Evolutionary conservation across 2,113 vertebrate genomes (phyloP).

Genomic region (Coracopsis vasa): DNA sequence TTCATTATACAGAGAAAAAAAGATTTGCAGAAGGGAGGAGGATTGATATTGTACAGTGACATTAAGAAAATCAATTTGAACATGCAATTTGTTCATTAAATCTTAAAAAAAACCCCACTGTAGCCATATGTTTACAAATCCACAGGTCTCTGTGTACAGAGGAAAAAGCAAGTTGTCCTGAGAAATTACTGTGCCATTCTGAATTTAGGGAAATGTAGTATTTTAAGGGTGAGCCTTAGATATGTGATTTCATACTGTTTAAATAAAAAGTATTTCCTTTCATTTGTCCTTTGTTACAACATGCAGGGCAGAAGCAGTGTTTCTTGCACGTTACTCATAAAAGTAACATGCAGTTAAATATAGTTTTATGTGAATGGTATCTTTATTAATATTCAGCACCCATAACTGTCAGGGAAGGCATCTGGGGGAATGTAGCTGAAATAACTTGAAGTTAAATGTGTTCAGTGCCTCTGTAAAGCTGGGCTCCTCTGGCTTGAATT

Average conservation of each 20-base stretch:
- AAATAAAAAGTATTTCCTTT: background rate
- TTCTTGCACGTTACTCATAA: background rate
- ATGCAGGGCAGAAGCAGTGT: background rate
- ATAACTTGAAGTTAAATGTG: background rate
- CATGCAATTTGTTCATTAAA: background rate
- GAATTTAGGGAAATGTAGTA: background rate
- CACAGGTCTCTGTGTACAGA: background rate
- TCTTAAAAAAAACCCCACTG: background rate
- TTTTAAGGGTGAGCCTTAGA: background rate
- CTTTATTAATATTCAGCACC: background rate
- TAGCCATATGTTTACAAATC: background rate
- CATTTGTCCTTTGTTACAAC: background rate
- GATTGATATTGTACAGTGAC: background rate
- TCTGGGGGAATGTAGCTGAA: background rate
- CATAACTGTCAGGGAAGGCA: fast-evolving
- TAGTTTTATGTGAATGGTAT: background rate
- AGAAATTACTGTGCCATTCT: background rate
- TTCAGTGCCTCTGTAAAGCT: background rate
- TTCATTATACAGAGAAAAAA: background rate
- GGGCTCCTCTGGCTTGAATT: background rate
- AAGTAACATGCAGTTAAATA: background rate
- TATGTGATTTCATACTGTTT: background rate
- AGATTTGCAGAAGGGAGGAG: background rate
- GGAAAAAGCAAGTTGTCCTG: background rate
- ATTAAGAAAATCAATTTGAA: background rate